phyloP scores from a whole-genome alignment of 1,140 invertebrate species.

The Diabrotica undecimpunctata region DNA sequence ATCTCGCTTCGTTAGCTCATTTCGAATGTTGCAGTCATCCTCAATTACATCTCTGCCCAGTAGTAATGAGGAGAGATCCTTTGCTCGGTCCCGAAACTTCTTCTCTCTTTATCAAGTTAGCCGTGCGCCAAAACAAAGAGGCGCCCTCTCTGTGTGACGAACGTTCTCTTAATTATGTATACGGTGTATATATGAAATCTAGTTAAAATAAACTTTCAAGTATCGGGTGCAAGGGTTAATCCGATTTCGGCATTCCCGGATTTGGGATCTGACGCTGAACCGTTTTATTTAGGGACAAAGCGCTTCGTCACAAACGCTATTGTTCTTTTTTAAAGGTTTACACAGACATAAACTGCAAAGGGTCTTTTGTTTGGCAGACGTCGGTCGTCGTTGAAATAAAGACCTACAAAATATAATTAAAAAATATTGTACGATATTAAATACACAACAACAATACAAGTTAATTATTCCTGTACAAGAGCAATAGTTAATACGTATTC shows the following conservation, averaged over 20 bases:
- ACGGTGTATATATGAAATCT: slow-evolving; percentile 5
- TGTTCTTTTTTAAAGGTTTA: too few species aligned
- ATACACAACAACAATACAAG: too few species aligned
- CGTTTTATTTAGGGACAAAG: slow-evolving; percentile 2
- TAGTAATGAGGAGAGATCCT: slow-evolving; percentile 7
- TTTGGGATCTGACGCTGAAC: not conserved
- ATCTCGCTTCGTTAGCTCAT: slow-evolving; percentile 7
- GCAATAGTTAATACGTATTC: too few species aligned
- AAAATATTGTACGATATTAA: too few species aligned
- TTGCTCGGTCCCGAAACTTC: slow-evolving; percentile 1
- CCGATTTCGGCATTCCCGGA: slow-evolving; percentile 12
- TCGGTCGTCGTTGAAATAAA: too few species aligned
- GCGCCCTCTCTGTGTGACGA: slow-evolving; percentile 12
- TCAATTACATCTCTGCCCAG: slow-evolving; percentile 2
- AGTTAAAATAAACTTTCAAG: slow-evolving; percentile 21
- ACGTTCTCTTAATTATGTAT: slow-evolving; percentile 19
- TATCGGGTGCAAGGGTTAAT: slow-evolving; percentile 15
- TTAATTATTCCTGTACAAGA: too few species aligned
- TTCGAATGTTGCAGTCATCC: slow-evolving; percentile 11
- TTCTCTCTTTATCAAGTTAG: slow-evolving; percentile 14
- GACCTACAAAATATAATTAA: too few species aligned
- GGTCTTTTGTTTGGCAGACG: too few species aligned
- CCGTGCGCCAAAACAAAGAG: slow-evolving; percentile 16
- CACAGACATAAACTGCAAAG: too few species aligned
- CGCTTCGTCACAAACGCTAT: not conserved